phyloP scores from a whole-genome alignment of 1,140 invertebrate species.

The Galendromus occidentalis region DNA sequence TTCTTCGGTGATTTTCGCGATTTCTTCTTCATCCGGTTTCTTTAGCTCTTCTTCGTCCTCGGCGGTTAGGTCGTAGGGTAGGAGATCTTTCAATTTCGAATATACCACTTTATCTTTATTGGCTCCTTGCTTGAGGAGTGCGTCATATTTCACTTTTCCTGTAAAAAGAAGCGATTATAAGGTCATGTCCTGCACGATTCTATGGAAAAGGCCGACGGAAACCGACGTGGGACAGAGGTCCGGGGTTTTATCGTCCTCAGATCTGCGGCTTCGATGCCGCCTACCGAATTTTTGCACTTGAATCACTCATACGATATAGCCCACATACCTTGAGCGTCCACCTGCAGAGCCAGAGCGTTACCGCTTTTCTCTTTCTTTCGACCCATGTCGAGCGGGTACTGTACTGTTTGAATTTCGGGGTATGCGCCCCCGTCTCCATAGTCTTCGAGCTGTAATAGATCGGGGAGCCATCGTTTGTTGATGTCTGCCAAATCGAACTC shows the following conservation, averaged over 20 bases:
- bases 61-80: constrained; percentile 74
- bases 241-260: no score
- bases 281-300: no score
- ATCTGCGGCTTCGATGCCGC: no score
- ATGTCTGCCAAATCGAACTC: constrained; percentile 1
- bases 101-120: constrained; percentile 87
- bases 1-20: constrained; percentile 45
- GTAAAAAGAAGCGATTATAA: constrained; percentile 14
- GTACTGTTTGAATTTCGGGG: constrained; percentile 90
- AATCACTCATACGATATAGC: no score
- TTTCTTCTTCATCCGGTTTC: constrained; percentile 54
- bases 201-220: no score
- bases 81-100: constrained; percentile 74
- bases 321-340: constrained; percentile 55
- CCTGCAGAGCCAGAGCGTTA: constrained; percentile 76
- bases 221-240: no score
- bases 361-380: constrained; percentile 36
- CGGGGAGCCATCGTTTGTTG: constrained; percentile 13
- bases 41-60: constrained; percentile 74
- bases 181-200: no score
- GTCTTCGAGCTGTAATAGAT: constrained; percentile 33
- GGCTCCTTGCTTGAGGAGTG: constrained; percentile 82
- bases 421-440: constrained; percentile 92
- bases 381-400: constrained; percentile 80
- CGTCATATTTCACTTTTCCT: constrained; percentile 85